A percentile compares a stretch with the other conserved stretches of the same genome.
Evolutionary conservation across 2,797 vertebrate species (phyloP).

Genomic region (Leucoraja ocellata): DNA sequence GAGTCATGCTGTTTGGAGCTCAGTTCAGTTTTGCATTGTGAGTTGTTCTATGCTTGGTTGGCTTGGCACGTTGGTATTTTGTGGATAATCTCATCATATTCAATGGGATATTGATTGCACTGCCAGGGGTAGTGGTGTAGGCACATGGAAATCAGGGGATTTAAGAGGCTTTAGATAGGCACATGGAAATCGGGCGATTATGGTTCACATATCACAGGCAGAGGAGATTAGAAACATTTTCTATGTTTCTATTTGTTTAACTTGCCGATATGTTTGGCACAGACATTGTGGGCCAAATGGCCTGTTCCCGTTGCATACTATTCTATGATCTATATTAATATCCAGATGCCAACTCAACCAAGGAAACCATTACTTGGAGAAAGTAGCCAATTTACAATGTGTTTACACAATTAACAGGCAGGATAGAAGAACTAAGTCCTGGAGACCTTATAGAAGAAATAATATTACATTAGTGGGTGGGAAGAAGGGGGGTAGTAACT

Average conservation of each 20-base stretch:
- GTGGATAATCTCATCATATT: background rate
- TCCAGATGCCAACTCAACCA: background rate
- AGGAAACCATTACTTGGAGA: background rate
- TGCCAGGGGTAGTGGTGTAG: no score
- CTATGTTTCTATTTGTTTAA: no score
- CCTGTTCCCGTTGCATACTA: no score
- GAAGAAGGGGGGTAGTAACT: background rate
- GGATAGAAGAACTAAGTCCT: background rate
- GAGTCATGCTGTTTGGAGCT: background rate
- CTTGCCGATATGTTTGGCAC: no score
- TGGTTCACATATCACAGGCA: no score
- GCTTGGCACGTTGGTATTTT: background rate
- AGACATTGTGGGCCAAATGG: no score
- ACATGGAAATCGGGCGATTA: no score
- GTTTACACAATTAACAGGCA: background rate
- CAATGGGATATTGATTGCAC: background rate
- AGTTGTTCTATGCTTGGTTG: background rate
- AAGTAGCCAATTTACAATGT: background rate
- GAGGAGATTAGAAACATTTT: no score
- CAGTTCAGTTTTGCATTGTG: background rate
- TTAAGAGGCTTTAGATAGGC: no score
- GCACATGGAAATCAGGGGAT: no score
- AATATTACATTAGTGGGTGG: background rate
- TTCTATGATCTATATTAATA: no score
- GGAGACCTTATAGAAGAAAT: background rate